A percentile compares a stretch with the other conserved stretches of the same genome.
Evolutionary conservation across 35 echinoderm and acorn worm genomes (phyloP).

Genomic region (Apostichopus japonicus): DNA sequence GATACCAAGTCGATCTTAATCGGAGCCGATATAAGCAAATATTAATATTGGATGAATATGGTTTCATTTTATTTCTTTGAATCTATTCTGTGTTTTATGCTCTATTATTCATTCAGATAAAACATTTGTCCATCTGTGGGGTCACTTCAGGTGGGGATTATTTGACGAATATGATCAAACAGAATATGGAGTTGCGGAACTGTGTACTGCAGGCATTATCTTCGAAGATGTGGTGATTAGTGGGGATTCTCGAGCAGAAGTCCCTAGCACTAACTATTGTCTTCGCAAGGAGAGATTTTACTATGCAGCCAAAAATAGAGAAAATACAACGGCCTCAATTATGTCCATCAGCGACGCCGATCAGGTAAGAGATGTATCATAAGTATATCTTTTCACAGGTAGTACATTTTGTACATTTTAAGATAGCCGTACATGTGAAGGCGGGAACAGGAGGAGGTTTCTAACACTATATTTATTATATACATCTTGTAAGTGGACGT

Average conservation of each 20-base stretch:
- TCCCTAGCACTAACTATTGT: not conserved
- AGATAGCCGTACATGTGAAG: too few relatives aligned
- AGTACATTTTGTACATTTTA: too few relatives aligned
- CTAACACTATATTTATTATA: too few relatives aligned
- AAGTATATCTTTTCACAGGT: too few relatives aligned
- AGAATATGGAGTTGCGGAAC: not conserved
- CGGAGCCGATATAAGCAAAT: too few relatives aligned
- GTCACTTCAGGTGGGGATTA: conserved; percentile 43
- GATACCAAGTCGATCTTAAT: too few relatives aligned
- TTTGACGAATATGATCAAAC: conserved; percentile 16
- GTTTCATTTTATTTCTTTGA: too few relatives aligned
- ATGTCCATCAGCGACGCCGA: not conserved
- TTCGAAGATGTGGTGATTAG: not conserved
- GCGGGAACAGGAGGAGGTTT: too few relatives aligned
- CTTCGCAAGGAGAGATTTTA: not conserved
- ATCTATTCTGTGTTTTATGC: too few relatives aligned
- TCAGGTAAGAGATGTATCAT: not conserved
- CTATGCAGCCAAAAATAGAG: not conserved
- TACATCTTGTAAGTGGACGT: too few relatives aligned
- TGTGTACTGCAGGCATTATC: not conserved
- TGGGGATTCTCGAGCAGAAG: not conserved
- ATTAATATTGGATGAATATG: too few relatives aligned
- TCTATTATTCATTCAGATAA: not conserved
- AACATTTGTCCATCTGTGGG: conserved; percentile 34
- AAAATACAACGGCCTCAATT: not conserved